Percentiles rank a stretch among this genome's conserved stretches.
These are phyloP conservation scores for Uropsilus gracilis DNA, from an alignment of 2,113 vertebrate species.

Conservation along the genomic window DNA sequence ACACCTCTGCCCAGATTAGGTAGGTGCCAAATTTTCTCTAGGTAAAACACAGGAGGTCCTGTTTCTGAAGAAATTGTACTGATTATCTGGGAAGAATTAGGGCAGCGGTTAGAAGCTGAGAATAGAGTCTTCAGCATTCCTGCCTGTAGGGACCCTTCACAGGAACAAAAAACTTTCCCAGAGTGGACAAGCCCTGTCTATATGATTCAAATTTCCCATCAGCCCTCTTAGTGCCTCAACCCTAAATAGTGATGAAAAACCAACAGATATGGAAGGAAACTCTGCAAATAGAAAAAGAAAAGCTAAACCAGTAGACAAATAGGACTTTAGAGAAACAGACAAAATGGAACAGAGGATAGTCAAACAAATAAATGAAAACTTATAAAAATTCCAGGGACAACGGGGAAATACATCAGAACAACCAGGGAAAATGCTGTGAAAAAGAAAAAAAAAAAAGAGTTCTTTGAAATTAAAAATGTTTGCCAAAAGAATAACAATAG, in stretches of 20 bases:
- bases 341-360: not conserved
- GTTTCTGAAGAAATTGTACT: not conserved
- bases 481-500: not conserved
- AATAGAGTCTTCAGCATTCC: not conserved
- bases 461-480: constrained; percentile 33
- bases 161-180: not conserved
- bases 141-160: not conserved
- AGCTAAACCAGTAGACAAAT: not conserved
- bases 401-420: not conserved
- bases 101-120: not conserved
- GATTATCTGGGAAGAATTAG: not conserved
- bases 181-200: not conserved
- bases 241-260: not conserved
- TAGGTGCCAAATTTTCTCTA: not conserved
- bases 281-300: not conserved
- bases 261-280: not conserved
- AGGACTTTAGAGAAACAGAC: constrained; percentile 1
- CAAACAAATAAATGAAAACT: not conserved
- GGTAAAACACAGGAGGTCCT: not conserved
- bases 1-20: not conserved
- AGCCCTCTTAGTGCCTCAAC: not conserved
- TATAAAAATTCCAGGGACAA: not conserved
- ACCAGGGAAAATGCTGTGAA: not conserved
- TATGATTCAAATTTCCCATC: not conserved
- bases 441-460: not conserved